phyloP scores from a whole-genome alignment of 2,797 vertebrate species.

The Falco columbarius region DNA sequence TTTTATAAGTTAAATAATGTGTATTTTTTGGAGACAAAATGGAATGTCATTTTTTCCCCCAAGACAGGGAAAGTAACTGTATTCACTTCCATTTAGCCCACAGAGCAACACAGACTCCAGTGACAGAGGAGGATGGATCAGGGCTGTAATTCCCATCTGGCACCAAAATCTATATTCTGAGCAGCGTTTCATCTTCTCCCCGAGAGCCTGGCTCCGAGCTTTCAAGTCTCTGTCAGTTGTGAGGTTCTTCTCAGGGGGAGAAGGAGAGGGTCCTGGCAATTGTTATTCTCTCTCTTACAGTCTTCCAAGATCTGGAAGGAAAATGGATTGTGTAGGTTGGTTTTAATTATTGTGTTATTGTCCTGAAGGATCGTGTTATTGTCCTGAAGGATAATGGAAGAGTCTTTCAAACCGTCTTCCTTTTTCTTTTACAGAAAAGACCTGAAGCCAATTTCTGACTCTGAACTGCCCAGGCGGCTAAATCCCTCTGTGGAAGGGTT shows the following conservation, averaged over 20 bases:
- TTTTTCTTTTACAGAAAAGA: not conserved
- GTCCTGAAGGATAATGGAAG: constrained; percentile 25
- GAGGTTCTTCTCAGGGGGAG: not conserved
- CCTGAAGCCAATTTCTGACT: not conserved
- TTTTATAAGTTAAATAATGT: constrained; percentile 85
- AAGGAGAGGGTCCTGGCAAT: constrained; percentile 28
- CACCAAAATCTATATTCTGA: constrained; percentile 64
- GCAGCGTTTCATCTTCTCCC: constrained; percentile 56
- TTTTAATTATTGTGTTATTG: constrained; percentile 25
- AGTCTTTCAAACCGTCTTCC: not conserved
- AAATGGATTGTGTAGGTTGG: not conserved
- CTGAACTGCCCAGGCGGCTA: not conserved
- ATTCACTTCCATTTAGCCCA: constrained; percentile 74
- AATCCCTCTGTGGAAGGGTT: not conserved
- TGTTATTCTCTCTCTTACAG: not conserved
- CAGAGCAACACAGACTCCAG: constrained; percentile 48
- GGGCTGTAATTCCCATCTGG: constrained; percentile 70
- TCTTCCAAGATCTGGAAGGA: not conserved
- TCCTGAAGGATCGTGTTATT: constrained; percentile 19
- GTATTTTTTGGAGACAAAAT: constrained; percentile 82
- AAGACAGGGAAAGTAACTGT: constrained; percentile 73
- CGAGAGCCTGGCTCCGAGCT: not conserved
- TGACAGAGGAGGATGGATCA: constrained; percentile 67
- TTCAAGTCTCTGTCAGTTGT: constrained; percentile 46
- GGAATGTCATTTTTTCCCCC: constrained; percentile 79